These are phyloP conservation scores for Morelia viridis DNA, from an alignment of 2,797 vertebrate genomes.

Conservation along the genomic window DNA sequence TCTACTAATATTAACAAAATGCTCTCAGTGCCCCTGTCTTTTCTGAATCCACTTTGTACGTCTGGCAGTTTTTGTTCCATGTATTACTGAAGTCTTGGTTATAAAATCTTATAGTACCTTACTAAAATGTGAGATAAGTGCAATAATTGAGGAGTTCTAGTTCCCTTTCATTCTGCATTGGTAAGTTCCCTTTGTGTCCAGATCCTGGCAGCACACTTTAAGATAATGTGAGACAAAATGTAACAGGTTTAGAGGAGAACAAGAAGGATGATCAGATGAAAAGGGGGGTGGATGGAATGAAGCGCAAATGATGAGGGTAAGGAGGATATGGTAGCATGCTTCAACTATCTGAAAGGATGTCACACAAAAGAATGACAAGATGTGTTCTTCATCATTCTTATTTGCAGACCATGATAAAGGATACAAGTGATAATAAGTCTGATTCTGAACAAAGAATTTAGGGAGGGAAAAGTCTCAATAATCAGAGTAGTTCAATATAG, in stretches of 20 bases:
- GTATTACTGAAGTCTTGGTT: not conserved
- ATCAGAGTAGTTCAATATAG: not conserved
- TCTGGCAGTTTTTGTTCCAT: not conserved
- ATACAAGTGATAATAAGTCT: not conserved
- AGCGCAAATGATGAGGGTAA: not conserved
- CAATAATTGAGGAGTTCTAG: not conserved
- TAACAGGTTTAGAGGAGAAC: not conserved
- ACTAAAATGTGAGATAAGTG: not conserved
- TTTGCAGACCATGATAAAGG: not conserved
- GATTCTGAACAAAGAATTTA: not conserved
- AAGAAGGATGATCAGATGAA: not conserved
- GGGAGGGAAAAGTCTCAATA: not conserved
- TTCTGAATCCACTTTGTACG: not conserved
- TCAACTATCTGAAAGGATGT: not conserved
- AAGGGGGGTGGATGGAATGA: not conserved
- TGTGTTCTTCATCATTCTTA: not conserved
- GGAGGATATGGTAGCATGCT: not conserved
- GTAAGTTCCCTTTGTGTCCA: not conserved
- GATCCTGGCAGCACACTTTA: not conserved
- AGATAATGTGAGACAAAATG: not conserved
- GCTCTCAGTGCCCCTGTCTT: not conserved
- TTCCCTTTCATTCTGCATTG: not conserved
- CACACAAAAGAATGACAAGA: not conserved
- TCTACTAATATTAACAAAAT: not conserved
- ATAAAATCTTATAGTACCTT: not conserved